Percentiles rank a stretch among this genome's conserved stretches.
Evolutionary conservation across 2,113 vertebrate genomes (phyloP).

Genomic region (Hepsetus odoe): DNA sequence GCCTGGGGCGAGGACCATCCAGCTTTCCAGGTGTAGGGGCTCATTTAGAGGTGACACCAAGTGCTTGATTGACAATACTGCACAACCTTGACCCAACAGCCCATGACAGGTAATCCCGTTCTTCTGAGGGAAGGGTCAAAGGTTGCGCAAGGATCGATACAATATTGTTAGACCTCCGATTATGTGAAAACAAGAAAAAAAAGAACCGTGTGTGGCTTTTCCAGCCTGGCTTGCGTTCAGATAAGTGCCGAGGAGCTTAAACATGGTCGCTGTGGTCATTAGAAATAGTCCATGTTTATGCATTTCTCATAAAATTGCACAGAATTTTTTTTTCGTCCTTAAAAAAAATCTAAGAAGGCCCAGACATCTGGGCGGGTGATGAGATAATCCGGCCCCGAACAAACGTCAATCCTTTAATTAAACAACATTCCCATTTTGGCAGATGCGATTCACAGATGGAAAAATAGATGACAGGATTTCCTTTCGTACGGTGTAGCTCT

Average conservation of each 20-base stretch:
- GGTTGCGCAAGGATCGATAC: background rate
- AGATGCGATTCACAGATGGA: background rate
- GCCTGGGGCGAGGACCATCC: too few species aligned
- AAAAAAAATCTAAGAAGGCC: too few species aligned
- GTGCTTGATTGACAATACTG: background rate
- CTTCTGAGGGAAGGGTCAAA: background rate
- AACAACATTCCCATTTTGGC: background rate
- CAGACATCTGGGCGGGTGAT: slow-evolving; percentile 42
- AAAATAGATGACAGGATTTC: slow-evolving; percentile 5
- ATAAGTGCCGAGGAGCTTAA: slow-evolving; percentile 35
- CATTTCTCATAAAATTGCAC: slow-evolving; percentile 21
- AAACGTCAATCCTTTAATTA: slow-evolving; percentile 28
- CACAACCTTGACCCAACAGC: background rate
- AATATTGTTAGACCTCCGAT: background rate
- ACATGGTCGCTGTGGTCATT: background rate
- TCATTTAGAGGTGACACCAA: background rate
- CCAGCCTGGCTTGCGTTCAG: background rate
- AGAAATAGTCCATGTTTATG: background rate
- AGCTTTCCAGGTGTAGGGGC: background rate
- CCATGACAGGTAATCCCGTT: slow-evolving; percentile 14
- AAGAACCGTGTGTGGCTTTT: background rate
- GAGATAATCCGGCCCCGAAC: too few species aligned
- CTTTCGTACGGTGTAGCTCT: background rate
- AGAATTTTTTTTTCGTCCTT: too few species aligned
- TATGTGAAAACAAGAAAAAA: too few species aligned